Evolutionary conservation across 2,113 vertebrate species (phyloP), one percentile per base, ranked within the genome.

Genomic region (Serilophus lunatus): DNA sequence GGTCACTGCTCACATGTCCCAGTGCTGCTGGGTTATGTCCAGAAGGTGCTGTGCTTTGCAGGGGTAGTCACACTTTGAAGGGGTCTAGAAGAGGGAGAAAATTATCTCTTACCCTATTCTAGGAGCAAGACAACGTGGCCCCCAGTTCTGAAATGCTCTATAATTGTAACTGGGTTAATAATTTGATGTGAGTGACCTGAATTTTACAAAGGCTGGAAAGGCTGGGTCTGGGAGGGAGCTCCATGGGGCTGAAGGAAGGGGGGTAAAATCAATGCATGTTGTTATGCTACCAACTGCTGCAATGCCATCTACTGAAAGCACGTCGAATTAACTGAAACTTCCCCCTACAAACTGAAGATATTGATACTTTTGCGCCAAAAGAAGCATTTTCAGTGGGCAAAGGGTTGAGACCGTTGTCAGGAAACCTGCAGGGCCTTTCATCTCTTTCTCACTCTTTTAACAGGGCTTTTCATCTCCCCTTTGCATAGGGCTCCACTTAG

Each of bases 131-230:
- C 28, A 42, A 11, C 9, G 17, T 1, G 5, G 51, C 1, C 2
- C 15, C 28, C 24, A 33, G 63, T 17, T 44, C n/a, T 51, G 51
- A 53, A 44, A 44, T 5, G 36, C 42, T 42, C 2, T 28, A 12
- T 29, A n/a, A 47, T 68, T 25, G 0, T 9, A 9, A 17, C 0
- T 13, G 49, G 26, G 38, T 45, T 28, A 5, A 0, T 57, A 3
- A 8, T n/a, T 26, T 38, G 13, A 14, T 44, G 42, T 28, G 51
- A 76, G 66, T 6, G n/a, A 38, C 36, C 29, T 6, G n/a, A 38
- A 47, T 3, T 57, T 10, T 6, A 2, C 0, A 2, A 53, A 24
- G 72, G 4, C 31, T 61, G 57, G 61, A 35, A 66, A 53, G 61
- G 51, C 63, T 83, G 71, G 76, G 64, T 42, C 38, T 6, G 1